A percentile compares a stretch with the other conserved stretches of the same genome.
Conservation (phyloP, 2,113 vertebrate genomes). For the Megaptera novaeangliae region DNA sequence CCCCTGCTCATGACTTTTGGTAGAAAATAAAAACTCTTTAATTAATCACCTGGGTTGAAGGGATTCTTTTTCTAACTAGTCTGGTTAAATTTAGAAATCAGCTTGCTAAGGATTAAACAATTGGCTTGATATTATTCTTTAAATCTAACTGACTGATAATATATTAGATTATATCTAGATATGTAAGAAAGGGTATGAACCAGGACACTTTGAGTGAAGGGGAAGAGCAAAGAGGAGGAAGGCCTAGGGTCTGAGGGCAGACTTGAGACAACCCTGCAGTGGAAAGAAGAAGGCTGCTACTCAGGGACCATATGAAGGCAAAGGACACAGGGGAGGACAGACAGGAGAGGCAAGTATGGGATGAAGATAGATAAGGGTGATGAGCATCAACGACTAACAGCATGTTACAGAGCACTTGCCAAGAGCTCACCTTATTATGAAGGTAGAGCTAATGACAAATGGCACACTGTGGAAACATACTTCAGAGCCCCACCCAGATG, state of each 20-base stretch:
- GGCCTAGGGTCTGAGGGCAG: not conserved
- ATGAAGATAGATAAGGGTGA: not conserved
- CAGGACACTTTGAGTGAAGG: not conserved
- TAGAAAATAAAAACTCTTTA: not conserved
- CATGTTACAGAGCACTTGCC: not conserved
- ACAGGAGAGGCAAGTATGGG: not conserved
- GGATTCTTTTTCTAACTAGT: not conserved
- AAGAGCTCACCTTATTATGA: not conserved
- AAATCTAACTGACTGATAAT: not conserved
- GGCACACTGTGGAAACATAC: not conserved
- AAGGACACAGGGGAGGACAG: not conserved
- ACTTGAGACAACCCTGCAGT: not conserved
- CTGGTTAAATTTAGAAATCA: not conserved
- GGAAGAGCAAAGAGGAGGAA: not conserved
- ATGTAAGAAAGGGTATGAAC: not conserved
- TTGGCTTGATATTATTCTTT: not conserved
- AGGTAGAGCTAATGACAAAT: not conserved
- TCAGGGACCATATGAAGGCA: not conserved
- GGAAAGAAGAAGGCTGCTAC: not conserved
- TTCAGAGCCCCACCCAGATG: not conserved
- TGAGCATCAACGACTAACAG: not conserved
- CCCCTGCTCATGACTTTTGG: not conserved
- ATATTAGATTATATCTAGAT: not conserved
- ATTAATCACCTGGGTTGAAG: not conserved
- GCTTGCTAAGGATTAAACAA: not conserved